A percentile compares a stretch with the other conserved stretches of the same genome.
Evolutionary conservation across 2,113 vertebrate genomes (phyloP).

Genomic region (Tamias sibiricus): DNA sequence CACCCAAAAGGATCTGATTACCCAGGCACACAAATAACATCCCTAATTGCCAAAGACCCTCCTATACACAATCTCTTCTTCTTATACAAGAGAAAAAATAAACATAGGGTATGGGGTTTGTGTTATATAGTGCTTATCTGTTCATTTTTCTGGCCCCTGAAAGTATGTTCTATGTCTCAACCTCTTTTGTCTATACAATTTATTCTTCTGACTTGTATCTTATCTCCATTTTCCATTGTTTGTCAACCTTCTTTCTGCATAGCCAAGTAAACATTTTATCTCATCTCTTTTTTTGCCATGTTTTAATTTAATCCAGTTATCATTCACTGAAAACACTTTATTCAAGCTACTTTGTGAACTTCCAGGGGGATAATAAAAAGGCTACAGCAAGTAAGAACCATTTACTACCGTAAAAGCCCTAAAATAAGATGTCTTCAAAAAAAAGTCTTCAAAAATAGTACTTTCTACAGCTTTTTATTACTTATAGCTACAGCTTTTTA

Average conservation of each 20-base stretch:
- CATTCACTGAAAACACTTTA: not conserved
- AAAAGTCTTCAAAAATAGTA: too few species aligned
- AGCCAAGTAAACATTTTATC: not conserved
- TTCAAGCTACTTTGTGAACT: slow-evolving; percentile 32
- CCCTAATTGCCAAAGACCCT: not conserved
- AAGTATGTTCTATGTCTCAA: slow-evolving; percentile 6
- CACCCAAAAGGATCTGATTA: not conserved
- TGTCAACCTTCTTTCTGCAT: not conserved
- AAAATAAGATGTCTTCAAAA: slow-evolving; percentile 26
- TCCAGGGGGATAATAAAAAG: not conserved
- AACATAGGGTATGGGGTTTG: not conserved
- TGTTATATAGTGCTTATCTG: not conserved
- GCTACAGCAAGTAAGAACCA: not conserved
- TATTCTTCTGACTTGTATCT: slow-evolving; percentile 21
- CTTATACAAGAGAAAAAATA: slow-evolving; percentile 25
- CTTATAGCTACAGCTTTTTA: slow-evolving; percentile 13
- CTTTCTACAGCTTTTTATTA: slow-evolving; percentile 26
- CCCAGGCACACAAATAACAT: slow-evolving; percentile 9
- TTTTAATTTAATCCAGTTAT: slow-evolving; percentile 33
- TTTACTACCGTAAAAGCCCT: not conserved
- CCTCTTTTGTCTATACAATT: not conserved
- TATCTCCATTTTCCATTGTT: slow-evolving; percentile 35
- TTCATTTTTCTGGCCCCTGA: not conserved
- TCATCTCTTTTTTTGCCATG: not conserved
- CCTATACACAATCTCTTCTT: not conserved